Percentiles rank a stretch among this genome's conserved stretches.
Evolutionary conservation across 2,888 invertebrate species (phyloP).

Genomic region (Ectobius pallidus): DNA sequence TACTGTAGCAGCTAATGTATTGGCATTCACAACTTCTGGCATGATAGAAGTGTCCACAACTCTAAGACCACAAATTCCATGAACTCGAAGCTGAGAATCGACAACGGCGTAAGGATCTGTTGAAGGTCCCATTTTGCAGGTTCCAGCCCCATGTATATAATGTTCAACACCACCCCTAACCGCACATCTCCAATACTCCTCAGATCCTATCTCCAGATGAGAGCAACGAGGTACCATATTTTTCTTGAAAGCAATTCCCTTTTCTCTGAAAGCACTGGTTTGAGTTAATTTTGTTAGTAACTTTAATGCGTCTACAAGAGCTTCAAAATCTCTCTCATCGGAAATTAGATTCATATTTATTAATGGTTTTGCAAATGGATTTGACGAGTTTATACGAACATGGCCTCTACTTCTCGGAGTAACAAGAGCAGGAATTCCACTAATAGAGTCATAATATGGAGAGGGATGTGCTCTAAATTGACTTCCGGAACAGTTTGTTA

Average conservation of each 20-base stretch:
- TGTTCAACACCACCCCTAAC: background rate
- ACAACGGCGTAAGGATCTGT: background rate
- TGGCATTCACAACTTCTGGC: background rate
- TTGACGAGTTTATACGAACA: background rate
- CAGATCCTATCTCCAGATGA: background rate
- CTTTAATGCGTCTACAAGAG: background rate
- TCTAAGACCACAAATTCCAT: background rate
- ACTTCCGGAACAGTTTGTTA: conserved; percentile 69
- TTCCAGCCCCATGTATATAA: background rate
- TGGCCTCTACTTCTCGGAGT: background rate
- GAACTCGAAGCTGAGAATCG: background rate
- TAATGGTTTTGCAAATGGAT: background rate
- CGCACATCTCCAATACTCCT: background rate
- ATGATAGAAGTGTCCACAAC: background rate
- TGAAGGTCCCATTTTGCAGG: conserved; percentile 20
- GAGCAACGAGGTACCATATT: background rate
- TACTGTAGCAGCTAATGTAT: background rate
- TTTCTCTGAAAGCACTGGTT: background rate
- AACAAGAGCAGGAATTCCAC: conserved; percentile 12
- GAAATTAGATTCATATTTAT: background rate
- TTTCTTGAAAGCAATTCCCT: background rate
- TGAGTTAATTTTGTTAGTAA: background rate
- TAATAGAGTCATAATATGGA: background rate
- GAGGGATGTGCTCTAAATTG: background rate
- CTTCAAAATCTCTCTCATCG: background rate